A percentile compares a stretch with the other conserved stretches of the same genome.
Conservation (phyloP, 2,113 vertebrate genomes). For the Dipodomys stephensi region DNA sequence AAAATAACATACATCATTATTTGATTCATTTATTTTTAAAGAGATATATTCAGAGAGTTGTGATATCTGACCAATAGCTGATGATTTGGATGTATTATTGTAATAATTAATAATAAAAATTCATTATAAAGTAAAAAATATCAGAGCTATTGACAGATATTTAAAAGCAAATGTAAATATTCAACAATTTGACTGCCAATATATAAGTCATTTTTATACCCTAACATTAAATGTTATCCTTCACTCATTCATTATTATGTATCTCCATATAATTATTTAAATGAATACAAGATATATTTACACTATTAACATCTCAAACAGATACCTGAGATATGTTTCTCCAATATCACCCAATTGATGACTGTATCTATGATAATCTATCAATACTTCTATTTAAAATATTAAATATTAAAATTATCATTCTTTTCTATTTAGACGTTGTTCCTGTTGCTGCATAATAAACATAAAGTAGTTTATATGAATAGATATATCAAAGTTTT, state of each 20-base stretch:
- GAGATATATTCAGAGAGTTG: neutral
- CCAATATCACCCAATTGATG: neutral
- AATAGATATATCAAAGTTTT: too few species aligned
- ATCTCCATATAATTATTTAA: neutral
- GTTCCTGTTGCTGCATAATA: neutral
- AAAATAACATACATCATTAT: neutral
- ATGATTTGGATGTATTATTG: too few species aligned
- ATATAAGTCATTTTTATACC: neutral
- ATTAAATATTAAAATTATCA: too few species aligned
- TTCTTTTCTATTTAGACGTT: neutral
- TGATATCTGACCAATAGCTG: neutral
- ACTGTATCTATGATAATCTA: neutral
- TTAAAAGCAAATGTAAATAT: neutral
- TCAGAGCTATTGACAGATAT: neutral
- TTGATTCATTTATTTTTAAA: neutral
- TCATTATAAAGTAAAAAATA: neutral
- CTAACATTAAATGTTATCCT: neutral
- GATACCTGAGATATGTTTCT: too few species aligned
- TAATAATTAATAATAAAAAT: neutral
- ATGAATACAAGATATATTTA: neutral
- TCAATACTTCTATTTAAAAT: neutral
- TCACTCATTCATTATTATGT: neutral
- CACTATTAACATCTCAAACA: neutral
- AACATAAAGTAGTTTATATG: too few species aligned
- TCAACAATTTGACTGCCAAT: neutral